phyloP scores from a whole-genome alignment of 2,113 vertebrate genomes.

The Podilymbus podiceps region DNA sequence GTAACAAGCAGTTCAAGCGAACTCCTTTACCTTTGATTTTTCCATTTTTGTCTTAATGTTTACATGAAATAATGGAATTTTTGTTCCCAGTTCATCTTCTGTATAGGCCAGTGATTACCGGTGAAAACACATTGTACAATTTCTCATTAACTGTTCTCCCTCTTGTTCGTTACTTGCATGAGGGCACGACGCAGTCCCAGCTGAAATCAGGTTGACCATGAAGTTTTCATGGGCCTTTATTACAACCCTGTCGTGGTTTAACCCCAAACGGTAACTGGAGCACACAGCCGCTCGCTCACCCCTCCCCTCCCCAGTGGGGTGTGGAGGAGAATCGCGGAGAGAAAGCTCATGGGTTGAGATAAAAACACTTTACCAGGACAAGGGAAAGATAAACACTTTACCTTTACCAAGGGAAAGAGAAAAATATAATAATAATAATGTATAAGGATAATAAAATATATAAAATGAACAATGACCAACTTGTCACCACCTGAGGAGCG shows the following conservation, averaged over 20 bases:
- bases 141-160: not conserved
- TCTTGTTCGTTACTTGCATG: not conserved
- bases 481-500: no score
- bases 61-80: not conserved
- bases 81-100: not conserved
- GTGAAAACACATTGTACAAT: not conserved
- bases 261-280: no score
- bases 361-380: no score
- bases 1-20: conserved; percentile 50
- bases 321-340: no score
- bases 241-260: not conserved
- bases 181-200: not conserved
- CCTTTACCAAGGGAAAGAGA: no score
- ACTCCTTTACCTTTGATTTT: conserved; percentile 56
- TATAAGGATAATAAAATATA: no score
- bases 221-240: not conserved
- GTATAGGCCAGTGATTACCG: not conserved
- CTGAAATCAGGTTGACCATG: not conserved
- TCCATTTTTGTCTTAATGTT: conserved; percentile 9
- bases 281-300: no score
- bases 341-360: no score
- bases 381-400: no score
- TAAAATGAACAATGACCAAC: no score
- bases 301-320: no score
- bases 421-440: no score